Evolutionary conservation across 2,113 vertebrate genomes (phyloP).

Genomic region (Raphicerus campestris): DNA sequence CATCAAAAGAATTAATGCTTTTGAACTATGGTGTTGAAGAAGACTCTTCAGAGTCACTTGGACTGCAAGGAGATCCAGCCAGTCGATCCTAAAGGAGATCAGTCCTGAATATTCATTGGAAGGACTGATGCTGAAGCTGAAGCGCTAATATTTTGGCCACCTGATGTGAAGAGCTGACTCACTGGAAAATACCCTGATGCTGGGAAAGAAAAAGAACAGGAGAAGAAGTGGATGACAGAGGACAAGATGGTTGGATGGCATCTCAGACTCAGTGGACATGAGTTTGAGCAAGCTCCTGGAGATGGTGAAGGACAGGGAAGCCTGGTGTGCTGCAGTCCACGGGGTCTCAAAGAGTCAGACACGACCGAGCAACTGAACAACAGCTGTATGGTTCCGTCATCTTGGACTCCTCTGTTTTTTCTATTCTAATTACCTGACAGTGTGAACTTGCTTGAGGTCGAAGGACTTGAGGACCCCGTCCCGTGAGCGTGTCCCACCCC

Average conservation of each 20-base stretch:
- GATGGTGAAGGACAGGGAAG: not conserved
- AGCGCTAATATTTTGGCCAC: not conserved
- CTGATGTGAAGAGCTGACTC: not conserved
- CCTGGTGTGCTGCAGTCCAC: not conserved
- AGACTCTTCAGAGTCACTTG: not conserved
- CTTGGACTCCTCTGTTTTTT: not conserved
- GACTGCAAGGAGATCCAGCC: not conserved
- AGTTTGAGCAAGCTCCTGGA: not conserved
- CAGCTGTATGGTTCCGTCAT: fast-evolving
- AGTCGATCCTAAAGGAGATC: not conserved
- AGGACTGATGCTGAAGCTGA: not conserved
- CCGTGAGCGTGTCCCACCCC: not conserved
- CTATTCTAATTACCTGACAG: not conserved
- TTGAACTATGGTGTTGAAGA: not conserved
- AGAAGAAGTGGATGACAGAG: not conserved
- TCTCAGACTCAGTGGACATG: not conserved
- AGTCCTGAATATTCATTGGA: not conserved
- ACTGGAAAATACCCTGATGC: not conserved
- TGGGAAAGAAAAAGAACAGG: not conserved
- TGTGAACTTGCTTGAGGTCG: not conserved
- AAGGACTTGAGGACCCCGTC: not conserved
- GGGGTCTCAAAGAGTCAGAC: not conserved
- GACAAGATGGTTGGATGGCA: not conserved
- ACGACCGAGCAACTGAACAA: not conserved
- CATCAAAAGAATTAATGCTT: not conserved